A percentile compares a stretch with the other conserved stretches of the same genome.
Conservation (phyloP, 1,140 invertebrate species). For the Heliconius himera region DNA sequence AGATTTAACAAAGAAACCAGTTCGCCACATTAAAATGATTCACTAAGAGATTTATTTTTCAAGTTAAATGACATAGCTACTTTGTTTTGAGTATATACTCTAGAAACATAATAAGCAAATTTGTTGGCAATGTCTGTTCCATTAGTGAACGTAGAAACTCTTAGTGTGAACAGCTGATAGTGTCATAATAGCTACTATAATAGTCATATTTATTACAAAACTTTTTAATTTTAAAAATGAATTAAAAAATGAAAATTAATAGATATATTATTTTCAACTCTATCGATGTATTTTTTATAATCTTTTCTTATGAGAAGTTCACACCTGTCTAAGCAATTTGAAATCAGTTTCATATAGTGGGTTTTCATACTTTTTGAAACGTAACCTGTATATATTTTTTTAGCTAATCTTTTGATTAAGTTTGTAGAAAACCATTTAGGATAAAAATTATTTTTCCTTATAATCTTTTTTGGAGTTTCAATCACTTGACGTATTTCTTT, state of each 20-base stretch:
- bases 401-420: slow-evolving; percentile 18
- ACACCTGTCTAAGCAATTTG: slow-evolving; percentile 24
- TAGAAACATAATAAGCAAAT: slow-evolving; percentile 28
- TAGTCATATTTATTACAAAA: slow-evolving; percentile 14
- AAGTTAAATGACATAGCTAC: too few relatives aligned
- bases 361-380: slow-evolving; percentile 34
- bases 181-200: slow-evolving; percentile 19
- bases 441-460: slow-evolving; percentile 17
- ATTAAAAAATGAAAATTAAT: slow-evolving; percentile 33
- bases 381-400: slow-evolving; percentile 25
- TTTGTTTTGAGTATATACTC: not conserved
- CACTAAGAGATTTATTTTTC: too few relatives aligned
- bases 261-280: slow-evolving; percentile 21
- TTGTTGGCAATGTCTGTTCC: slow-evolving; percentile 5
- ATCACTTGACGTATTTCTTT: slow-evolving; percentile 23
- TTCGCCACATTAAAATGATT: too few relatives aligned
- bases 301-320: slow-evolving; percentile 13
- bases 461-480: slow-evolving; percentile 16
- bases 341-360: slow-evolving; percentile 33
- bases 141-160: slow-evolving; percentile 1
- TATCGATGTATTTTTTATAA: slow-evolving; percentile 20
- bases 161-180: not conserved
- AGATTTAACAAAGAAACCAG: too few relatives aligned
- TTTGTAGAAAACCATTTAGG: slow-evolving; percentile 18
- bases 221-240: slow-evolving; percentile 26